phyloP scores from a whole-genome alignment of 2,113 vertebrate species.

The Salvator merianae region DNA sequence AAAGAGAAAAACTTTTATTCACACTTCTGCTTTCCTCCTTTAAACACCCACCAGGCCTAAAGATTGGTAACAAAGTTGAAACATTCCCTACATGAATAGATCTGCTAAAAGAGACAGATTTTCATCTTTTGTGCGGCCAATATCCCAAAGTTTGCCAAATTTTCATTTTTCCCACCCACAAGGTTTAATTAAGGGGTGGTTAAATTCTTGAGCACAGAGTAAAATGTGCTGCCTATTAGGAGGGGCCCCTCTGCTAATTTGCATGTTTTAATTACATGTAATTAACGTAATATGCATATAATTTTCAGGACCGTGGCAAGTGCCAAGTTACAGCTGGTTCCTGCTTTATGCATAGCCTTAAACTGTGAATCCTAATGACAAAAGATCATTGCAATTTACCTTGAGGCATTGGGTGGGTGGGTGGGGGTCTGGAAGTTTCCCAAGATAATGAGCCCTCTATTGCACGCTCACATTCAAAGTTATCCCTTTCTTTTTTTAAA shows the following conservation, averaged over 20 bases:
- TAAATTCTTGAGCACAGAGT: conserved; percentile 18
- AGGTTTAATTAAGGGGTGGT: conserved; percentile 21
- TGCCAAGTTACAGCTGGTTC: conserved; percentile 25
- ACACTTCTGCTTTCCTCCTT: neutral
- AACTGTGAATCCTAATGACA: neutral
- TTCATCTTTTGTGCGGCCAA: neutral
- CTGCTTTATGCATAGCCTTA: neutral
- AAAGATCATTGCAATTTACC: neutral
- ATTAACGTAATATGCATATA: conserved; percentile 32
- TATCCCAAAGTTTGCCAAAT: neutral
- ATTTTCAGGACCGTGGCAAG: conserved; percentile 8
- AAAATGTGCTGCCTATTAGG: neutral
- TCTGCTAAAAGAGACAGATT: neutral
- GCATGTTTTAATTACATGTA: conserved; percentile 31
- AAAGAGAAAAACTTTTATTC: neutral
- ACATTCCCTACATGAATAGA: neutral
- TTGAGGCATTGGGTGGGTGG: neutral
- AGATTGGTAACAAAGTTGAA: conserved; percentile 1
- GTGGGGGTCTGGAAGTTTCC: neutral
- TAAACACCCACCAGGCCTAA: neutral
- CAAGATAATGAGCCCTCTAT: neutral
- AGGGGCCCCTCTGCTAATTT: conserved; percentile 25
- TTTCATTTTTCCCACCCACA: neutral
- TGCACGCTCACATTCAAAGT: too few species aligned
- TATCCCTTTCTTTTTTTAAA: too few species aligned